Evolutionary conservation across 2,888 invertebrate species (phyloP).

Genomic region (Nymphalis c-album): DNA sequence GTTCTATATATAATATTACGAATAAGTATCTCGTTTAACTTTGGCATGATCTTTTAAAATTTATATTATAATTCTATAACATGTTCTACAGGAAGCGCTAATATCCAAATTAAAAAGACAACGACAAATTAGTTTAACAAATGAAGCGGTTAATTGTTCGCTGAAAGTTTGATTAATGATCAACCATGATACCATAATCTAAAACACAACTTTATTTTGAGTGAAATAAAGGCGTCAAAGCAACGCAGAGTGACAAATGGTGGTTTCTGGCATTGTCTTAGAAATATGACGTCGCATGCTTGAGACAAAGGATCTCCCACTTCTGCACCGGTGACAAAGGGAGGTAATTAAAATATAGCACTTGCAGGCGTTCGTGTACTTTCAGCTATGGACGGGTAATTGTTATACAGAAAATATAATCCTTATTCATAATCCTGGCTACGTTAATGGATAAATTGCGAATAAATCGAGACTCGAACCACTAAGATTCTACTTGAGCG

Average conservation of each 20-base stretch:
- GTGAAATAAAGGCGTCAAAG: conserved; percentile 31
- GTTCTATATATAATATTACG: too few relatives aligned
- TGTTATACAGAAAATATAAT: conserved; percentile 13
- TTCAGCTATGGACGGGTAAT: conserved; percentile 1
- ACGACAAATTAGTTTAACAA: conserved; percentile 26
- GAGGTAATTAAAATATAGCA: conserved; percentile 38
- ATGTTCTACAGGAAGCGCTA: background rate
- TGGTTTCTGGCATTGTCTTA: conserved; percentile 38
- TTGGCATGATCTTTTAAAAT: background rate
- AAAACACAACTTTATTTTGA: conserved; percentile 29
- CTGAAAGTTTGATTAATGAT: conserved; percentile 34
- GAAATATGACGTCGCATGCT: conserved; percentile 32
- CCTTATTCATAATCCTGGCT: background rate
- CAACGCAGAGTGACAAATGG: conserved; percentile 34
- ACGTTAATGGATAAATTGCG: too few relatives aligned
- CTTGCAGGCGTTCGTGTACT: conserved; percentile 25
- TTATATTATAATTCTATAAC: background rate
- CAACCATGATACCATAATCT: conserved; percentile 17
- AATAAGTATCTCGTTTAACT: too few relatives aligned
- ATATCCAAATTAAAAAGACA: conserved; percentile 14
- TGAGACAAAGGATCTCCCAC: conserved; percentile 32
- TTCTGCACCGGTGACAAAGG: conserved; percentile 36
- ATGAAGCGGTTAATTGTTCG: conserved; percentile 33
- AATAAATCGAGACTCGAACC: too few relatives aligned
- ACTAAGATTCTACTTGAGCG: too few relatives aligned